These are phyloP conservation scores for Globicephala melas DNA, from an alignment of 2,113 vertebrate genomes.

Conservation along the genomic window DNA sequence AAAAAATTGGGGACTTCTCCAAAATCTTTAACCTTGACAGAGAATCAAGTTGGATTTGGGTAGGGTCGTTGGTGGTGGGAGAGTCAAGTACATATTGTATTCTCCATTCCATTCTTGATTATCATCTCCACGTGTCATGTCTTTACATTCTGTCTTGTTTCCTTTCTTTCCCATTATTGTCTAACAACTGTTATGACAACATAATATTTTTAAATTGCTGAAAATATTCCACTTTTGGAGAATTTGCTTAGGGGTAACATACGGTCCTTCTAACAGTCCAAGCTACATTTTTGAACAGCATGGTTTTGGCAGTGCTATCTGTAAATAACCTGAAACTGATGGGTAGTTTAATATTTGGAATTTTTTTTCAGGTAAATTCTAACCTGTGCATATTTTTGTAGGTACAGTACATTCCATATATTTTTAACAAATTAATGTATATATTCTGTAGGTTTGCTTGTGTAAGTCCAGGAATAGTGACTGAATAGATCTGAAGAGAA, in stretches of 20 bases:
- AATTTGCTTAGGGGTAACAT: background rate
- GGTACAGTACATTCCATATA: background rate
- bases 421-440: background rate
- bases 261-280: background rate
- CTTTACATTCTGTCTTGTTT: background rate
- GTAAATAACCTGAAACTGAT: background rate
- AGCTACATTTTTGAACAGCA: background rate
- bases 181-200: background rate
- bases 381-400: background rate
- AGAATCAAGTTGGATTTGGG: background rate
- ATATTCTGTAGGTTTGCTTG: background rate
- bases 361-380: background rate
- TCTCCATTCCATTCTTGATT: background rate
- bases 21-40: background rate
- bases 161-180: background rate
- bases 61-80: background rate
- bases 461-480: background rate
- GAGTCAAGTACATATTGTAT: background rate
- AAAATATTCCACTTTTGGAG: background rate
- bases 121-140: background rate
- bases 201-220: slow-evolving; percentile 23
- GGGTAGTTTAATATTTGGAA: background rate
- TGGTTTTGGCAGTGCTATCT: background rate
- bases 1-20: background rate
- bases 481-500: background rate